phyloP scores from a whole-genome alignment of 2,113 vertebrate genomes.

The Lasiurus borealis region DNA sequence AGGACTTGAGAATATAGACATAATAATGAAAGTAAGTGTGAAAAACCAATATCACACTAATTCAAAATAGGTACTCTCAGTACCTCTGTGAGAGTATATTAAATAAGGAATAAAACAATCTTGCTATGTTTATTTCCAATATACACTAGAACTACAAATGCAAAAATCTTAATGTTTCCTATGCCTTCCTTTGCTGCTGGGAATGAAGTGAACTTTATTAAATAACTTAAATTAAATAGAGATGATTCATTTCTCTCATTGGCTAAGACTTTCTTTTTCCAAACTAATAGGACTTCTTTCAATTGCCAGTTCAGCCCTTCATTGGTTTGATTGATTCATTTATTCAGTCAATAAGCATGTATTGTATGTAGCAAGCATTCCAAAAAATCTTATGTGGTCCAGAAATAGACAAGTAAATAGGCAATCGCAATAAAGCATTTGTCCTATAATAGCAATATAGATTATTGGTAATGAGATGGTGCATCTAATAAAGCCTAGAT shows the following conservation, averaged over 20 bases:
- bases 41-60: neutral
- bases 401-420: neutral
- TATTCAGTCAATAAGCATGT: neutral
- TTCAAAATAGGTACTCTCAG: constrained; percentile 42
- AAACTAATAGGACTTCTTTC: neutral
- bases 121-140: constrained; percentile 74
- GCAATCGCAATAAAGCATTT: neutral
- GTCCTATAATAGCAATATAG: neutral
- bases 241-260: neutral
- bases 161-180: constrained; percentile 55
- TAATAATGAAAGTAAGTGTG: constrained; percentile 37
- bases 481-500: neutral
- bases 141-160: constrained; percentile 43
- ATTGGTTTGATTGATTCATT: neutral
- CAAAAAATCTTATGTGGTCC: neutral
- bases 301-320: neutral
- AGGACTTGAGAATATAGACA: accelerated
- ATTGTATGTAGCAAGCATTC: neutral
- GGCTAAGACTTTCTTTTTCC: constrained; percentile 1
- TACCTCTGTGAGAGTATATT: neutral
- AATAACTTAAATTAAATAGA: neutral
- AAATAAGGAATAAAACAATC: neutral
- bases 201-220: constrained; percentile 19
- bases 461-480: neutral
- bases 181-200: neutral